Conservation (phyloP, 2,113 vertebrate genomes). For the Casuarius casuarius region DNA sequence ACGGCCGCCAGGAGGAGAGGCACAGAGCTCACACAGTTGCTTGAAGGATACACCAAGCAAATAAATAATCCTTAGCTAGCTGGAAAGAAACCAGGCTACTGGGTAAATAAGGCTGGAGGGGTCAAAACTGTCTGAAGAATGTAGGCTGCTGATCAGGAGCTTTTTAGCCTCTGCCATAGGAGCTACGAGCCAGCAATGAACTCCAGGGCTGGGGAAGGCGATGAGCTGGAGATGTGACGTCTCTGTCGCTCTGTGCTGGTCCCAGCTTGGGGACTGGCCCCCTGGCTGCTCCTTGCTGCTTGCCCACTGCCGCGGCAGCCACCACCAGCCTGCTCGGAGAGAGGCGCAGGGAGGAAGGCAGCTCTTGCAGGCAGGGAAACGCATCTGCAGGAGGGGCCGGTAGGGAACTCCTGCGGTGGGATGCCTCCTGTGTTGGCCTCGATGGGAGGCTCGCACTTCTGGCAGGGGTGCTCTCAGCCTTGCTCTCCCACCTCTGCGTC, state of each 20-base stretch:
- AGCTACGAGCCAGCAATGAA: neutral
- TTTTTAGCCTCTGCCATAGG: neutral
- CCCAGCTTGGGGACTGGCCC: neutral
- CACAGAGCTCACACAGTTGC: neutral
- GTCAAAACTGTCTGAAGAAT: neutral
- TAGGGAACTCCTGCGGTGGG: neutral
- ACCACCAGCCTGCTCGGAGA: neutral
- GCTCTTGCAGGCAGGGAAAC: neutral
- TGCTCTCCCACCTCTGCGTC: neutral
- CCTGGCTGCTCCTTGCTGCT: neutral
- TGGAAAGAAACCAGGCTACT: neutral
- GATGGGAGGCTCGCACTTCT: neutral
- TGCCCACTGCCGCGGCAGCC: neutral
- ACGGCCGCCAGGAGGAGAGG: fast-evolving
- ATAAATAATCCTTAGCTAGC: neutral
- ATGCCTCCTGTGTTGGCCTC: neutral
- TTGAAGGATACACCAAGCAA: neutral
- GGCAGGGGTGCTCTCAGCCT: neutral
- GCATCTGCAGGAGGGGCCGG: fast-evolving
- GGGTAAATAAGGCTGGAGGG: neutral
- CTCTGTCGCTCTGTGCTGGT: neutral
- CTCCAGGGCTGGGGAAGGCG: neutral
- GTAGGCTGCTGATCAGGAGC: neutral
- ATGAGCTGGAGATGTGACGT: neutral
- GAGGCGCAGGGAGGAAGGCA: neutral